These are phyloP conservation scores for Gasterosteus nipponicus DNA, from an alignment of 2,113 vertebrate genomes.

Conservation along the genomic window DNA sequence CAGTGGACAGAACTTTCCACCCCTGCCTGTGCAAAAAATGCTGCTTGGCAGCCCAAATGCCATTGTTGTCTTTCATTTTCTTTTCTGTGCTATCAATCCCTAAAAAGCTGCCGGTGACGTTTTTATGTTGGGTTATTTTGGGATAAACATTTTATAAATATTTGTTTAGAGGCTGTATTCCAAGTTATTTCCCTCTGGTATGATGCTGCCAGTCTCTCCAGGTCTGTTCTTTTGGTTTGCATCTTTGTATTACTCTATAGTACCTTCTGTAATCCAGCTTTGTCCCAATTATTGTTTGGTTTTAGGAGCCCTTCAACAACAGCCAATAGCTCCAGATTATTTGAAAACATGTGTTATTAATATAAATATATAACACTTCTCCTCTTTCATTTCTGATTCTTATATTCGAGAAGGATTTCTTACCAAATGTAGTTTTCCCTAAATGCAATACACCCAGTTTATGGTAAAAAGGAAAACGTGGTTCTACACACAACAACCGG, in stretches of 20 bases:
- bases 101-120: background rate
- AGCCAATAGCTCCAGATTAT: slow-evolving; percentile 10
- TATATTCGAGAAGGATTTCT: background rate
- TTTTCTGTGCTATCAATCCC: background rate
- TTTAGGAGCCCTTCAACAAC: slow-evolving; percentile 14
- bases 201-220: background rate
- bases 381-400: background rate
- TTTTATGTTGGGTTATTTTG: background rate
- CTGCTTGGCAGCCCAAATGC: background rate
- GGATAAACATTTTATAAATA: slow-evolving; percentile 18
- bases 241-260: slow-evolving; percentile 8
- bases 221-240: background rate
- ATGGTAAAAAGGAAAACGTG: background rate
- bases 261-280: background rate
- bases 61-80: too few species aligned
- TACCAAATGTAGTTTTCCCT: background rate
- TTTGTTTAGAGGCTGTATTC: background rate
- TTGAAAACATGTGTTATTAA: slow-evolving; percentile 28
- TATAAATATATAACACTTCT: slow-evolving; percentile 10
- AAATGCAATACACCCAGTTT: slow-evolving; percentile 15
- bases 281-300: background rate
- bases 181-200: background rate
- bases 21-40: slow-evolving; percentile 12
- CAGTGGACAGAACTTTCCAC: slow-evolving; percentile 2
- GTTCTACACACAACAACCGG: background rate